phyloP scores from a whole-genome alignment of 2,888 invertebrate species.

The Drosophila parthenogenetica region DNA sequence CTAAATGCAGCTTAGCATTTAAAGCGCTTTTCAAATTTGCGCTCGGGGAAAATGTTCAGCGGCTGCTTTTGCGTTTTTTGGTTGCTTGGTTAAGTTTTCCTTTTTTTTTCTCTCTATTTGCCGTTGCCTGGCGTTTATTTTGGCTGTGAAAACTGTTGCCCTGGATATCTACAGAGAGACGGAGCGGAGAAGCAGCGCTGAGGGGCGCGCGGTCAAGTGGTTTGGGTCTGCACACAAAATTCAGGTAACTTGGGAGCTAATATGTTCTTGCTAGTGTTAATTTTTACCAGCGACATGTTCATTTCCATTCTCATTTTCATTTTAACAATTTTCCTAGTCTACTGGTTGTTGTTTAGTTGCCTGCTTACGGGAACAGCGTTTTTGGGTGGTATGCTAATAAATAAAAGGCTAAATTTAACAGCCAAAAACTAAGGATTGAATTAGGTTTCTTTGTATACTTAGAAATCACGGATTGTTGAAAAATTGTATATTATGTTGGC shows the following conservation, averaged over 20 bases:
- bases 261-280: conserved; percentile 63
- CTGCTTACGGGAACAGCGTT: conserved; percentile 9
- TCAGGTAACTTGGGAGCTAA: conserved; percentile 40
- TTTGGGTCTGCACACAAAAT: neutral
- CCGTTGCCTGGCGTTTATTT: conserved; percentile 65
- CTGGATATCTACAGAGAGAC: conserved; percentile 25
- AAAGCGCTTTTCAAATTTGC: conserved; percentile 68
- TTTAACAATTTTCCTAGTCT: conserved; percentile 23
- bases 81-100: conserved; percentile 27
- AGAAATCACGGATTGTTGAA: no score
- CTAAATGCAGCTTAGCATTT: conserved; percentile 74
- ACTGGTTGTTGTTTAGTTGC: conserved; percentile 19
- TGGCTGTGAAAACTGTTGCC: conserved; percentile 57
- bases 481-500: no score
- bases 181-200: neutral
- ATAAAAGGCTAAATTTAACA: neutral
- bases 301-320: conserved; percentile 39
- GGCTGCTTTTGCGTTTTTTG: conserved; percentile 29
- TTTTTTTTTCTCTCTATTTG: neutral
- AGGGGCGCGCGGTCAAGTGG: neutral
- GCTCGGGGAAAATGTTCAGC: conserved; percentile 51
- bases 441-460: no score
- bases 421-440: neutral
- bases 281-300: conserved; percentile 65
- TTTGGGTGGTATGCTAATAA: conserved; percentile 2